Base-by-base conservation (phyloP, 2,797 vertebrate genomes). In the Garrulus glandarius region DNA sequence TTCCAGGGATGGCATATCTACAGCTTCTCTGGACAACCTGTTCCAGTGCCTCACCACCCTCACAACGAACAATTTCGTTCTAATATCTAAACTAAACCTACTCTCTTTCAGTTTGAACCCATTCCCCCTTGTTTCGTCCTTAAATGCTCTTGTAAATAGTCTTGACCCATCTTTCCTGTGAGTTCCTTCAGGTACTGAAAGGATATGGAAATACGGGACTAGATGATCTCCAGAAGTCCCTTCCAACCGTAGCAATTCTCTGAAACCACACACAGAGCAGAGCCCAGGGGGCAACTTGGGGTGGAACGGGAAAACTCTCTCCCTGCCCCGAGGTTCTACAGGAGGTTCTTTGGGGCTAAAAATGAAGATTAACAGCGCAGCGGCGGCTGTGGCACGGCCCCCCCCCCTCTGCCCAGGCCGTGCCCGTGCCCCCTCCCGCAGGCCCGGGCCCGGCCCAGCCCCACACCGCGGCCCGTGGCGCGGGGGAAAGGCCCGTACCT, bases 401-500 rank as follows among this genome's bases (percentile, higher is more conserved):
- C 67, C 67, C 32, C 5, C 39, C 39, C 43, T 36, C 37, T 23
- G 44, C 57, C 59, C 84, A 57, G 76, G 75, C 84, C 75, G 75
- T 50, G 56, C 41, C 74, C 56, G 65, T 84, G 52, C 87, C 68
- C 55, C 71, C 89, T 69, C 30, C 65, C 53, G 50, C 87, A 63
- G 72, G 87, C 87, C 82, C 44, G 37, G 44, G 44, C 67, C 74
- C 50, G 67, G 84, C 84, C 75, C 67, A 57, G 76, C 68, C 76
- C 84, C 75, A 69, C 59, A n/a, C 9, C 44, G 75, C 75, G 75
- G 59, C 59, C 65, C 34, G 55, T 23, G 39, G 20, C 20, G 30
- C 59, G 7, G 24, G 20, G 24, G 2, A 10, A 10, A 53, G 19
- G 44, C 71, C 72, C 81, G 4, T 97, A 99, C 99, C 99, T 99